Percentiles rank a stretch among this genome's conserved stretches.
These are phyloP conservation scores for Actias luna DNA, from an alignment of 2,888 invertebrate species.

Conservation along the genomic window DNA sequence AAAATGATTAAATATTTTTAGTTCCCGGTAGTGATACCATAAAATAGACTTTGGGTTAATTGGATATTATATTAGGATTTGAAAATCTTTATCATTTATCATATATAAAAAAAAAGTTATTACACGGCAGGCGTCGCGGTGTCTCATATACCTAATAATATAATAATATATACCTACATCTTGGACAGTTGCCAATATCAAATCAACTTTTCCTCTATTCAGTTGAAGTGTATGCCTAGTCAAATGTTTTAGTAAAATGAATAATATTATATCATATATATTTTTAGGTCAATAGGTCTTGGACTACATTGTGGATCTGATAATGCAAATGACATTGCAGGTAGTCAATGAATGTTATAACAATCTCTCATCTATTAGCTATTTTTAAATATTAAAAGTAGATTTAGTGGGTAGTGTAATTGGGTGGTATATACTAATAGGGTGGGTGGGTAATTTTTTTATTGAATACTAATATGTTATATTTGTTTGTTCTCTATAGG, in stretches of 20 bases:
- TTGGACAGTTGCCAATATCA: conserved; percentile 2
- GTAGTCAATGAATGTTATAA: background rate
- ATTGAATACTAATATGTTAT: too few species aligned
- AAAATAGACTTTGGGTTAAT: too few species aligned
- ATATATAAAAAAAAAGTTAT: too few species aligned
- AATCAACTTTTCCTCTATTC: background rate
- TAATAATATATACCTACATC: background rate
- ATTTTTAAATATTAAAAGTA: background rate
- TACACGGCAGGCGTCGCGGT: background rate
- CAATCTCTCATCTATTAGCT: background rate
- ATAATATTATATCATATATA: background rate
- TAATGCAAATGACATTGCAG: background rate
- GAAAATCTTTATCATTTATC: too few species aligned
- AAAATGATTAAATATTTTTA: too few species aligned
- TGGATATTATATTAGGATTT: too few species aligned
- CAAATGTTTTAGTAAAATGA: background rate
- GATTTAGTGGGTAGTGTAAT: background rate
- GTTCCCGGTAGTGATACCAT: too few species aligned
- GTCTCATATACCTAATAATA: background rate
- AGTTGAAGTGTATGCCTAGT: background rate
- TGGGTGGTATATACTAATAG: background rate
- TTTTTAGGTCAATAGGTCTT: background rate
- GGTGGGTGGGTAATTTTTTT: too few species aligned
- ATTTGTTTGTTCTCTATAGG: too few species aligned
- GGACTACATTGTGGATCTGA: background rate